A percentile compares a stretch with the other conserved stretches of the same genome.
Conservation (phyloP, 2,888 invertebrate genomes). For the Bombyx huttoni region DNA sequence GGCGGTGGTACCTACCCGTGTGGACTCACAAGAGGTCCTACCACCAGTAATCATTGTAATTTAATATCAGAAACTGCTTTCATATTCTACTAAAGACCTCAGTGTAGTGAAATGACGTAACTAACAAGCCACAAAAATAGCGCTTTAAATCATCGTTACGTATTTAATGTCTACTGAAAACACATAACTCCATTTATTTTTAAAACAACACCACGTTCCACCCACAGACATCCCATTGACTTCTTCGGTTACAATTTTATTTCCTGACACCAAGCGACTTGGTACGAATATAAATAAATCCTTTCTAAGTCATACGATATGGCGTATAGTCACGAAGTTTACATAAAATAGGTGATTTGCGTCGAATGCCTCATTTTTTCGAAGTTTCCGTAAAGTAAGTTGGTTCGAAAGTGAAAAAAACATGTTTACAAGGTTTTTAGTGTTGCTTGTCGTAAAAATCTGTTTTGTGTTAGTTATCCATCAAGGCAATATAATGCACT, state of each 20-base stretch:
- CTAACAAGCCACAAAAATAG: slow-evolving; percentile 37
- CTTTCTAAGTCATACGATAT: slow-evolving; percentile 69
- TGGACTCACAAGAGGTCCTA: too few species aligned
- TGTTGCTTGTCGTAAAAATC: slow-evolving; percentile 40
- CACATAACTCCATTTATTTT: slow-evolving; percentile 35
- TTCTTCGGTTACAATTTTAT: slow-evolving; percentile 30
- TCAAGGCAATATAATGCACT: slow-evolving; percentile 19
- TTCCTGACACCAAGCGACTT: slow-evolving; percentile 25
- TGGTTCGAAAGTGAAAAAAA: slow-evolving; percentile 43
- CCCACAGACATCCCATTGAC: slow-evolving; percentile 45
- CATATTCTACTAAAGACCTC: neutral
- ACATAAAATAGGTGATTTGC: slow-evolving; percentile 70
- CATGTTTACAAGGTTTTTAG: slow-evolving; percentile 60
- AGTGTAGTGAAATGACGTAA: slow-evolving; percentile 18
- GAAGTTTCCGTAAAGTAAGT: slow-evolving; percentile 34
- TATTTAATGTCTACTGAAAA: slow-evolving; percentile 23
- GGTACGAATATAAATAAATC: slow-evolving; percentile 60
- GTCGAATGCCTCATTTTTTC: slow-evolving; percentile 55
- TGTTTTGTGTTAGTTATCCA: slow-evolving; percentile 46
- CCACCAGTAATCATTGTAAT: too few species aligned
- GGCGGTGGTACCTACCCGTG: too few species aligned
- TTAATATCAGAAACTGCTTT: neutral
- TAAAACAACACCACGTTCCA: slow-evolving; percentile 23
- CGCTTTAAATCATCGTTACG: slow-evolving; percentile 35
- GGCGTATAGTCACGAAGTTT: slow-evolving; percentile 69